Base-by-base conservation (phyloP, 2,888 invertebrate genomes). In the Falcaria lacertinaria region DNA sequence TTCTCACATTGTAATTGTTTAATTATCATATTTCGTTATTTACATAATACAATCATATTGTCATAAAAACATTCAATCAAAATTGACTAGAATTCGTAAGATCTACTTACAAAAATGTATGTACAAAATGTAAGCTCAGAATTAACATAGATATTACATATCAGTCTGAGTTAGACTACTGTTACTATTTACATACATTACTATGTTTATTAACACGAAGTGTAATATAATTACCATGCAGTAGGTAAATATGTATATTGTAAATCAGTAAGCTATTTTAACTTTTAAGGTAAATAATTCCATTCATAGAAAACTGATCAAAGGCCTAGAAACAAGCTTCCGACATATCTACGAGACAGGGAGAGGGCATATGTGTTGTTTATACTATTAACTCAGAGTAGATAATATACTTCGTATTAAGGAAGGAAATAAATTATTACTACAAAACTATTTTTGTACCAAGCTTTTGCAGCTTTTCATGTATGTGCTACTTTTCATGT, bases 31-130 rank as follows among this genome's bases (percentile, higher is more conserved):
- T 49, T 68, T 65, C 61, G 66, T 69, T 76, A 81, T 82, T 68
- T 83, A 87, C 79, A 82, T 39, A 67, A 61, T 86, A 82, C 83
- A 85, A 82, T 86, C 67, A 85, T 85, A 88, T 88, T 86, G 87
- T 87, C 85, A 76, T 82, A 80, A 82, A 60, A 84, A 86, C 81
- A 80, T 81, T 80, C 60, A 85, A 79, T 83, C 79, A 78, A 87
- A 88, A 87, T 88, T 88, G 86, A 87, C 88, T 87, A 87, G 75
- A 76, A 61, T 73, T 78, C 71, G 72, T 73, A 74, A 62, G 68
- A 65, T 77, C 85, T 85, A 86, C 80, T 37, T 37, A 37, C 37
- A 25, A 82, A 74, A 75, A 78, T 70, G 53, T 85, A 84, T 86
- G 71, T 86, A 87, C 85, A 86, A 69, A 76, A 56, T 72, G 61